phyloP scores from a whole-genome alignment of 2,113 vertebrate genomes.

The Bos indicus region DNA sequence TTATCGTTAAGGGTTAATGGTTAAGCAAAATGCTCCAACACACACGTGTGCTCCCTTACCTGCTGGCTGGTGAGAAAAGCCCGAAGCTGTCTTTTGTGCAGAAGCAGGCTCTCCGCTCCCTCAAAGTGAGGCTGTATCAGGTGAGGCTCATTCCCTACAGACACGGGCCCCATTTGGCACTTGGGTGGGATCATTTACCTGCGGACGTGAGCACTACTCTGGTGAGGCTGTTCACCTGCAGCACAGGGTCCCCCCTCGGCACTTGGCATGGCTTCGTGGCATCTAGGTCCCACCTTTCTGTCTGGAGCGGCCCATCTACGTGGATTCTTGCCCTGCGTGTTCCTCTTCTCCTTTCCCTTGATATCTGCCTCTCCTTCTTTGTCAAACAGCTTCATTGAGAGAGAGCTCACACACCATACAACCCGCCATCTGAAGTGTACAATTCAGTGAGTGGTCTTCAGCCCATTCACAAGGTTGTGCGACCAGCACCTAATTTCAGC shows the following conservation, averaged over 20 bases:
- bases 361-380: not conserved
- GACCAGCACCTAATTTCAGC: no score
- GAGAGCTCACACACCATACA: not conserved
- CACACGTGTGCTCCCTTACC: not conserved
- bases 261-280: not conserved
- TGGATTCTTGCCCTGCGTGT: not conserved
- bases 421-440: rapidly evolving
- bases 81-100: not conserved
- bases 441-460: rapidly evolving
- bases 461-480: rapidly evolving
- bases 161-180: not conserved
- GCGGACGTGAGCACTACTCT: not conserved
- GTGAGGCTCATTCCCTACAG: not conserved
- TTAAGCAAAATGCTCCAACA: not conserved
- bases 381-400: not conserved
- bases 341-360: not conserved
- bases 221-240: not conserved
- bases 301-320: not conserved
- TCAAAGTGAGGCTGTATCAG: not conserved
- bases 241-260: not conserved
- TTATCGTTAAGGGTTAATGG: not conserved
- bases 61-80: not conserved
- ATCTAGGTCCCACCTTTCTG: not conserved
- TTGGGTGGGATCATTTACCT: not conserved
- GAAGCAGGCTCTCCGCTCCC: not conserved